Conservation (phyloP, 2,888 invertebrate species). For the Masnerella sp. region DNA sequence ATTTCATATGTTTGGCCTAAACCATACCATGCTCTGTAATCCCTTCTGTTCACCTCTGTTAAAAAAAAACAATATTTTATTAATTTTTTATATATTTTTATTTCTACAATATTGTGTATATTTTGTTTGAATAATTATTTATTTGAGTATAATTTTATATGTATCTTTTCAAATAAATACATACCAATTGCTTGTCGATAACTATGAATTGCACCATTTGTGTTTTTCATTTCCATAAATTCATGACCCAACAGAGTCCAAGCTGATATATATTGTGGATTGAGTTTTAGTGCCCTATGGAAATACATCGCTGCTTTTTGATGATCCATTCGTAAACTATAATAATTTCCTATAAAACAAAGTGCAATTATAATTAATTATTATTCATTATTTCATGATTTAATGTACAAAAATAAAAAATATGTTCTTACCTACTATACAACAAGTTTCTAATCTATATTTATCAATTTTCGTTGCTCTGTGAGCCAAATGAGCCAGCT, state of each 20-base stretch:
- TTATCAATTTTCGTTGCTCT: conserved; percentile 96
- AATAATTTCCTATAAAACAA: conserved; percentile 98
- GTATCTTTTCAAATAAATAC: too few species aligned
- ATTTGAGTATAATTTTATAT: too few species aligned
- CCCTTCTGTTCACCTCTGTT: conserved; percentile 89
- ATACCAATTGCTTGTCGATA: conserved; percentile 97
- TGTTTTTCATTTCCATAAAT: conserved; percentile 99
- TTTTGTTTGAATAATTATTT: conserved; percentile 8
- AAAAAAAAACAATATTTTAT: conserved; percentile 7
- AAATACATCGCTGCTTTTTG: conserved; percentile 99
- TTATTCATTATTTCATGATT: background rate
- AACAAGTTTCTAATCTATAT: conserved; percentile 98
- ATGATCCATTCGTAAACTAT: conserved; percentile 96
- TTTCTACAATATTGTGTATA: background rate
- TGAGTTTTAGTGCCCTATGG: conserved; percentile 94
- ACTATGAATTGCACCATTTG: conserved; percentile 98
- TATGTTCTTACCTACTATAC: conserved; percentile 96
- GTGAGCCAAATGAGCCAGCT: conserved; percentile 95
- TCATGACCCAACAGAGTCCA: conserved; percentile 99
- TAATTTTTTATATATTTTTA: background rate
- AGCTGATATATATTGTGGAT: conserved; percentile 95
- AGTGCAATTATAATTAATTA: conserved; percentile 14
- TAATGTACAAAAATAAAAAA: conserved; percentile 53
- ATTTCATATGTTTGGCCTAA: conserved; percentile 99
- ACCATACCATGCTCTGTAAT: conserved; percentile 99